Evolutionary conservation across 2,113 vertebrate species (phyloP).

Genomic region (Scopus umbretta): DNA sequence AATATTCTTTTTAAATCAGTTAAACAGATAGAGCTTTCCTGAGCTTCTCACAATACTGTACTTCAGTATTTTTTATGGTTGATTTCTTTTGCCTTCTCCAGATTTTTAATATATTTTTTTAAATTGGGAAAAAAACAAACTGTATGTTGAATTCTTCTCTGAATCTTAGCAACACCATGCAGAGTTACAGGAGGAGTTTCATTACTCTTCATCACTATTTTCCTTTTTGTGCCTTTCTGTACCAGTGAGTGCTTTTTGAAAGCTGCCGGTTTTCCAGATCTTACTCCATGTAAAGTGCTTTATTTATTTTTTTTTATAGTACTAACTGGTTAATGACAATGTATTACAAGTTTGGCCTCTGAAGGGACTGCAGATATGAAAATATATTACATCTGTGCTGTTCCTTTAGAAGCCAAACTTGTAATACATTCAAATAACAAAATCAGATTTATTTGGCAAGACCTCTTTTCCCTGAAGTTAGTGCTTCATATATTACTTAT

Average conservation of each 20-base stretch:
- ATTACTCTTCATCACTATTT: fast-evolving
- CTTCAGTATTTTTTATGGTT: no score
- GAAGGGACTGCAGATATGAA: not conserved
- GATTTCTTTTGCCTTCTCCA: not conserved
- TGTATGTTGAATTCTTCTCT: not conserved
- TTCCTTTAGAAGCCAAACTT: not conserved
- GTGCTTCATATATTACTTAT: not conserved
- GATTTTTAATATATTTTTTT: not conserved
- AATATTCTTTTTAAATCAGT: fast-evolving
- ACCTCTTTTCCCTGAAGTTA: not conserved
- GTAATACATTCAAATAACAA: not conserved
- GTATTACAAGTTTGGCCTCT: not conserved
- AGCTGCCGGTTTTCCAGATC: not conserved
- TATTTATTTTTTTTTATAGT: not conserved
- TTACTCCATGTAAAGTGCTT: no score
- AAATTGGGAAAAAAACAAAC: not conserved
- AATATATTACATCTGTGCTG: not conserved
- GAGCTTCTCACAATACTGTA: not conserved
- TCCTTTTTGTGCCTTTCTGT: not conserved
- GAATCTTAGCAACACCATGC: not conserved
- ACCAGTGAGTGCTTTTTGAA: not conserved
- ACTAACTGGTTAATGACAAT: not conserved
- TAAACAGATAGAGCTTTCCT: not conserved
- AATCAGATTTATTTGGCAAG: not conserved
- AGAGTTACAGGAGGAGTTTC: not conserved